Percentiles rank a stretch among this genome's conserved stretches.
phyloP scores from a whole-genome alignment of 1,140 invertebrate genomes.

The Drosophila nebulosa region DNA sequence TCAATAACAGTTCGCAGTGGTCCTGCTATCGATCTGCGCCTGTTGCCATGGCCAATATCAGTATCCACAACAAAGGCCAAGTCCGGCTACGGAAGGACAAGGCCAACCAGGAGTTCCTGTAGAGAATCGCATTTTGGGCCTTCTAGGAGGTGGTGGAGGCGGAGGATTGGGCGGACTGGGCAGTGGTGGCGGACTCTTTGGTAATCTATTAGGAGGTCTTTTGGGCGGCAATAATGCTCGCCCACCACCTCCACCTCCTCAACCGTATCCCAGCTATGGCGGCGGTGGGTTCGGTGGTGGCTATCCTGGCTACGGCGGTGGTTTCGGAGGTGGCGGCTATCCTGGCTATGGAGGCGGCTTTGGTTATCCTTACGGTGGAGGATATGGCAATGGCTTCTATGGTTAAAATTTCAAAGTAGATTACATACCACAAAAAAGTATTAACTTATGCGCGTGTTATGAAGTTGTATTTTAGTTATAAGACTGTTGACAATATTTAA shows the following conservation, averaged over 20 bases:
- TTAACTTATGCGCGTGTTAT: not conserved
- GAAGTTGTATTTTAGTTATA: not conserved
- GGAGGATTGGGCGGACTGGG: not conserved
- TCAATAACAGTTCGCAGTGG: slow-evolving; percentile 22
- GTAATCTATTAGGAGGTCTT: not conserved
- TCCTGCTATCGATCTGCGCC: slow-evolving; percentile 42
- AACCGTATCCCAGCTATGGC: slow-evolving; percentile 3
- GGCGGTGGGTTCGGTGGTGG: slow-evolving; percentile 22
- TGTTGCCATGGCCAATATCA: slow-evolving; percentile 51
- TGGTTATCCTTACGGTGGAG: slow-evolving; percentile 39
- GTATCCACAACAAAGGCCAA: slow-evolving; percentile 44
- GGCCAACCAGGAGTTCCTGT: slow-evolving; percentile 26
- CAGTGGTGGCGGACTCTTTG: not conserved
- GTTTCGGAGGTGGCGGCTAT: slow-evolving; percentile 7
- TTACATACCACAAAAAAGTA: not conserved
- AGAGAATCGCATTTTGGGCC: slow-evolving; percentile 56
- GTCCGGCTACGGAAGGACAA: slow-evolving; percentile 6
- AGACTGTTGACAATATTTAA: slow-evolving; percentile 9
- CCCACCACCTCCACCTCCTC: not conserved
- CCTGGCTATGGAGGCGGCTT: slow-evolving; percentile 31
- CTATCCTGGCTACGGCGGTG: slow-evolving; percentile 7
- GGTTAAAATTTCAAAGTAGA: not conserved
- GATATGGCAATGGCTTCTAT: slow-evolving; percentile 32
- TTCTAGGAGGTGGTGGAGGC: slow-evolving; percentile 4
- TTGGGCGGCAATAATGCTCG: slow-evolving; percentile 6